Evolutionary conservation across 1,140 invertebrate genomes (phyloP), one percentile per base, ranked within the genome.

Genomic region (Linepithema humile): DNA sequence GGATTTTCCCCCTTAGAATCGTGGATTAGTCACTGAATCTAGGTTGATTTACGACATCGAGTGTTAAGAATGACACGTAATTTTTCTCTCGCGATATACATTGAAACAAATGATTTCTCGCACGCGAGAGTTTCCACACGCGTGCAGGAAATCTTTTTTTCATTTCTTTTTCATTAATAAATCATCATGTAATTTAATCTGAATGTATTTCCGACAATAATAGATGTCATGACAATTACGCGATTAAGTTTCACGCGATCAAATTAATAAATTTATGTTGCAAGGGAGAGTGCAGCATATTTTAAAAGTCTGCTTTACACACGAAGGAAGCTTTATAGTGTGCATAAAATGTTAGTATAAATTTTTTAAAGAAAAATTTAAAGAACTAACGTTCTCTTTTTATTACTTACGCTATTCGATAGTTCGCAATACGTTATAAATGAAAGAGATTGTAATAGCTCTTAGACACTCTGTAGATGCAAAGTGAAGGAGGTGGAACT

Each of bases 391-490:
- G 3, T 57, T 60, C 45, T 29, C 2, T 60, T 23, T 72, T 55
- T 0, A 38, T 4, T 7, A 45, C 23, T 2, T 50, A 10, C n/a
- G n/a, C n/a, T n/a, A 20, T 12, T 35, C 6, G 29, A 57, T 40
- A 40, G n/a, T 64, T 45, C 7, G 15, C 6, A 35, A 26, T 48
- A 50, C 35, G 32, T 9, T 29, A 5, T 23, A 26, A 65, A 7
- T 23, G 15, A 48, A 15, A 4, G 7, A 38, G 17, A 17, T 2
- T 2, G 12, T 12, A 5, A 40, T 55, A 43, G 32, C 38, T 43
- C 12, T 20, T 12, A 45, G 38, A 69, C 75, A 80, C 75, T 80
- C 75, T 55, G 12, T 80, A 55, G 62, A 32, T 80, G 17, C 23
- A 35, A 69, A 17, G 48, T 6, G 38, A 69, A 69, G 64, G 75